Evolutionary conservation across 2,113 vertebrate genomes (phyloP).

Genomic region (Clarias macrocephalus): DNA sequence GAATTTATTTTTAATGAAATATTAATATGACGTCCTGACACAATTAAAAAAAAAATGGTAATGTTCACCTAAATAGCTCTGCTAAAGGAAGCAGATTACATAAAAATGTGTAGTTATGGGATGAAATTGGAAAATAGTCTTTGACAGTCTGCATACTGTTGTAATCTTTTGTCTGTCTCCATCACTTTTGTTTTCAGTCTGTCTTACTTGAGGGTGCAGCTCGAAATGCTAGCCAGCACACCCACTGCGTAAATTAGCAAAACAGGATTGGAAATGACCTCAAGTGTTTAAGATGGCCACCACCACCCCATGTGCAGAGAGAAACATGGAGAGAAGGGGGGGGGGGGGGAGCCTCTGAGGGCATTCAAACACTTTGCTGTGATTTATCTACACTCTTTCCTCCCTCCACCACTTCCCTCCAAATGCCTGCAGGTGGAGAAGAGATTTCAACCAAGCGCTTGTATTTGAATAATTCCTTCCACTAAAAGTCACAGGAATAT

Average conservation of each 20-base stretch:
- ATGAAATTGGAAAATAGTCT: not conserved
- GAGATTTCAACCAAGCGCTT: slow-evolving; percentile 82
- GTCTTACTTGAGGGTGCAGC: slow-evolving; percentile 14
- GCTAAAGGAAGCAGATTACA: not conserved
- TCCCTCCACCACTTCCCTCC: slow-evolving; percentile 59
- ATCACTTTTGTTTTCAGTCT: not conserved
- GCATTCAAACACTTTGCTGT: slow-evolving; percentile 74
- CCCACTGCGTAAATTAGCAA: slow-evolving; percentile 57
- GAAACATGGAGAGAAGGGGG: slow-evolving; percentile 38
- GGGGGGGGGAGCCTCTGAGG: slow-evolving; percentile 64
- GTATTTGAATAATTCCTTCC: slow-evolving; percentile 85
- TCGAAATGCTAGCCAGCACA: slow-evolving; percentile 48
- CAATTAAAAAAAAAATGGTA: no score
- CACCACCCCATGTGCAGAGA: slow-evolving; percentile 33
- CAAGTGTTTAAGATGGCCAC: slow-evolving; percentile 51
- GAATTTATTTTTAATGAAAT: not conserved
- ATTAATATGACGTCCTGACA: not conserved
- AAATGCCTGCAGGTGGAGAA: slow-evolving; percentile 78
- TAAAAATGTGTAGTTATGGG: not conserved
- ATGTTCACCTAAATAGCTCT: not conserved
- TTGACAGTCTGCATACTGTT: not conserved
- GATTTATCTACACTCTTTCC: slow-evolving; percentile 75
- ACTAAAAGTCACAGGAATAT: slow-evolving; percentile 60
- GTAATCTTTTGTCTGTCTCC: not conserved
- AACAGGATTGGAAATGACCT: slow-evolving; percentile 57